Evolutionary conservation across 2,113 vertebrate genomes (phyloP).

Genomic region (Poecile atricapillus): DNA sequence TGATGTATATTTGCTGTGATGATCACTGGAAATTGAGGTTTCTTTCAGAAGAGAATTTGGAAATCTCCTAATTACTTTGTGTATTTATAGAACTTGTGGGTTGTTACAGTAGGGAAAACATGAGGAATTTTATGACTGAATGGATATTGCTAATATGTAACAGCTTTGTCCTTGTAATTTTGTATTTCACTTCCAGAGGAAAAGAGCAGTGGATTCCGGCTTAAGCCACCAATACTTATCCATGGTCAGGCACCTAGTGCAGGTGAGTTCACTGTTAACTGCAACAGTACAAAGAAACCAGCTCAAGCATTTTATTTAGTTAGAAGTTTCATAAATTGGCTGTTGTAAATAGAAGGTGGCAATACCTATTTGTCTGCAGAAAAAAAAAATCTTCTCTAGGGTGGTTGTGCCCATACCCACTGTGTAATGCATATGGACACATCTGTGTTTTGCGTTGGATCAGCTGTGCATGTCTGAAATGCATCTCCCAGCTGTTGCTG

Average conservation of each 20-base stretch:
- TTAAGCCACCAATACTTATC: slow-evolving; percentile 96
- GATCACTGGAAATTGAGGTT: not conserved
- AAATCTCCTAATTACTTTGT: not conserved
- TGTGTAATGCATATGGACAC: accelerated
- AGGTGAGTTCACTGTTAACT: slow-evolving; percentile 71
- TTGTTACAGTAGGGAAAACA: not conserved
- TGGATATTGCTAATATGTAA: not conserved
- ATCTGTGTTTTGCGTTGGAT: not conserved
- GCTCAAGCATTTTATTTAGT: not conserved
- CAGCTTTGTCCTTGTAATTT: not conserved
- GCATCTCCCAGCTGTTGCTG: not conserved
- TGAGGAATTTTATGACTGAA: not conserved
- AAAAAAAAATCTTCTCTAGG: not conserved
- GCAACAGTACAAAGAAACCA: not conserved
- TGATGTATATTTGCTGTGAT: not conserved
- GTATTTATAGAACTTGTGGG: not conserved
- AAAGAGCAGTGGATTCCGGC: slow-evolving; percentile 91
- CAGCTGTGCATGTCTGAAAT: not conserved
- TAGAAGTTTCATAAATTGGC: not conserved
- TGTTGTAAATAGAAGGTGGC: not conserved
- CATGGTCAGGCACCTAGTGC: slow-evolving; percentile 96
- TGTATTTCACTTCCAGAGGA: slow-evolving; percentile 81
- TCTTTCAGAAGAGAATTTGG: not conserved
- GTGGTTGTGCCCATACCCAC: not conserved
- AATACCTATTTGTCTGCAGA: not conserved